These are phyloP conservation scores for Lutjanus campechanus DNA, from an alignment of 2,797 vertebrate genomes.

Conservation along the genomic window DNA sequence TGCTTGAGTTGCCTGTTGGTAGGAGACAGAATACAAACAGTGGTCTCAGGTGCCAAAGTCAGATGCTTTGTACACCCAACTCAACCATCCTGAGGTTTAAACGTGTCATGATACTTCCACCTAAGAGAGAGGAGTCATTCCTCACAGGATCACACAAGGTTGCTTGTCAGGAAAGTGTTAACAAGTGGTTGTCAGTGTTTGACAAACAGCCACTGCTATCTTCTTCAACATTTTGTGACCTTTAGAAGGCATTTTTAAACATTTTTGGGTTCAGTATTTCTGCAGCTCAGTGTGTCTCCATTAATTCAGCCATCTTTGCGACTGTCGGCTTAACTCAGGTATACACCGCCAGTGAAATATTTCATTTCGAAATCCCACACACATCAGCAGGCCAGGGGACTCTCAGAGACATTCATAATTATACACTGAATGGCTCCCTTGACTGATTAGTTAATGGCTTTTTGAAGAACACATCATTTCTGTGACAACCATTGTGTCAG, in stretches of 20 bases:
- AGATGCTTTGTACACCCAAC: not conserved
- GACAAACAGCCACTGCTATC: not conserved
- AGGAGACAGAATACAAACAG: not conserved
- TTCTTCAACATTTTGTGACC: not conserved
- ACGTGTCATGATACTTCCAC: not conserved
- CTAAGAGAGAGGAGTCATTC: not conserved
- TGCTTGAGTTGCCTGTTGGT: not conserved
- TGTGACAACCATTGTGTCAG: slow-evolving; percentile 45
- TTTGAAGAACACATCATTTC: slow-evolving; percentile 30
- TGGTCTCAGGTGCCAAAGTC: not conserved
- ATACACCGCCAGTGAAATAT: slow-evolving; percentile 8
- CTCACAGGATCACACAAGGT: not conserved
- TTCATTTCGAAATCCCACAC: slow-evolving; percentile 22
- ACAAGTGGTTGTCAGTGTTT: not conserved
- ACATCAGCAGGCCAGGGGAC: slow-evolving; percentile 19
- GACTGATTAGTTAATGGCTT: slow-evolving; percentile 53
- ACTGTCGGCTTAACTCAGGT: slow-evolving; percentile 23
- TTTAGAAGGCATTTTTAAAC: not conserved
- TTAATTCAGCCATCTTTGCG: slow-evolving; percentile 1
- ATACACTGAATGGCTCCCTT: slow-evolving; percentile 30
- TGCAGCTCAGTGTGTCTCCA: not conserved
- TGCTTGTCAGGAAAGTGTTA: not conserved
- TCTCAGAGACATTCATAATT: slow-evolving; percentile 39
- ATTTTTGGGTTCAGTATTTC: not conserved
- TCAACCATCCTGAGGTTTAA: not conserved